phyloP scores from a whole-genome alignment of 2,797 vertebrate genomes.

The Pangasius larnaudii region DNA sequence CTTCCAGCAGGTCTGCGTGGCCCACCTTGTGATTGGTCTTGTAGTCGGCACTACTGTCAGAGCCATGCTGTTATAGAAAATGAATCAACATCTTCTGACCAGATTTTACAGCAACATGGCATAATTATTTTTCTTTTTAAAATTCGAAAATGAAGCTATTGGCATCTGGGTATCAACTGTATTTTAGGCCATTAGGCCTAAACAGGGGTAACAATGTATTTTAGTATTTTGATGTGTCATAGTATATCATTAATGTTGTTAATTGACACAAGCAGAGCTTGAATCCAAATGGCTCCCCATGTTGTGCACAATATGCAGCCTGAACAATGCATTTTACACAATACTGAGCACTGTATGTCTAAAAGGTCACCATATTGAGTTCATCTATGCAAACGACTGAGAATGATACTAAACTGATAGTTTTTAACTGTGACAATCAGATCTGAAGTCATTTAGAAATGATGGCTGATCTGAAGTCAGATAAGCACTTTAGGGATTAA shows the following conservation, averaged over 20 bases:
- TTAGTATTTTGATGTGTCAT: not conserved
- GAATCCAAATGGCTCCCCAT: not conserved
- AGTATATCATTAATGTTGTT: not conserved
- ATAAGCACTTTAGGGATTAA: slow-evolving; percentile 18
- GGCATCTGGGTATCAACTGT: not conserved
- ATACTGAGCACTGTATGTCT: not conserved
- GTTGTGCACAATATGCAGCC: not conserved
- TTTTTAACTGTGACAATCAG: not conserved
- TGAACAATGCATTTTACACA: not conserved
- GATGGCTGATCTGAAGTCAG: not conserved
- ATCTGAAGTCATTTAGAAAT: not conserved
- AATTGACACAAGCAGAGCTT: not conserved
- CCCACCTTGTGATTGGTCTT: not conserved
- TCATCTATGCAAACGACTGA: not conserved
- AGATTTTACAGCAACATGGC: not conserved
- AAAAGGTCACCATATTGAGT: not conserved
- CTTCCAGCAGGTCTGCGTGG: not conserved
- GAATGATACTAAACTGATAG: not conserved
- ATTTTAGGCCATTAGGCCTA: not conserved
- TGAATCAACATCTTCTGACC: not conserved
- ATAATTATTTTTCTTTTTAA: not conserved
- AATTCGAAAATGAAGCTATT: not conserved
- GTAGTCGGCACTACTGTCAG: not conserved
- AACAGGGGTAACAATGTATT: not conserved
- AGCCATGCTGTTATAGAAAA: not conserved